Evolutionary conservation across 2,113 vertebrate species (phyloP).

Genomic region (Paramisgurnus dabryanus): DNA sequence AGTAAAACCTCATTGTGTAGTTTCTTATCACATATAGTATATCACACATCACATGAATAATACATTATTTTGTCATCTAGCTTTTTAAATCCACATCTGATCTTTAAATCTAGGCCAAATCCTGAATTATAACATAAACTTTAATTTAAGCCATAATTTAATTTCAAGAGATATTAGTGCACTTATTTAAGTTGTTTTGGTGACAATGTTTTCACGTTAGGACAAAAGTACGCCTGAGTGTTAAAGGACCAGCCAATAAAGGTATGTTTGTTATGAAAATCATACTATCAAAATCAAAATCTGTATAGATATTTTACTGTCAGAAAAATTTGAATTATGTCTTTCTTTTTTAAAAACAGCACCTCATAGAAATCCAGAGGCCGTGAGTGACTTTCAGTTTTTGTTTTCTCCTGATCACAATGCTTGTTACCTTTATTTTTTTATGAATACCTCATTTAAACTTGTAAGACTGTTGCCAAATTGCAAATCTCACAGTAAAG

Average conservation of each 20-base stretch:
- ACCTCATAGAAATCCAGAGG: not conserved
- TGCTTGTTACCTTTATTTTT: not conserved
- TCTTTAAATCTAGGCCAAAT: too few species aligned
- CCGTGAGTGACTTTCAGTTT: not conserved
- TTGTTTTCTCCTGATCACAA: not conserved
- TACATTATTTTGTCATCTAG: too few species aligned
- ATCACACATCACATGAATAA: too few species aligned
- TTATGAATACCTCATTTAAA: not conserved
- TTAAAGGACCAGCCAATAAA: not conserved
- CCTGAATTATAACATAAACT: too few species aligned
- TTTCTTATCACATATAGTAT: too few species aligned
- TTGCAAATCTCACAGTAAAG: not conserved
- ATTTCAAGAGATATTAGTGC: too few species aligned
- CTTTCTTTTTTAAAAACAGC: not conserved
- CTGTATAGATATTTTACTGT: too few species aligned
- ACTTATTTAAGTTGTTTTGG: not conserved
- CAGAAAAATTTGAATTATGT: too few species aligned
- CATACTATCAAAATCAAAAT: too few species aligned
- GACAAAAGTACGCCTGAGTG: not conserved
- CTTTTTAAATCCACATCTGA: too few species aligned
- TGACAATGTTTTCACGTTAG: not conserved
- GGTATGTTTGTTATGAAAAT: constrained; percentile 13
- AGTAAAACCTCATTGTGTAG: constrained; percentile 4
- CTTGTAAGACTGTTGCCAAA: too few species aligned
- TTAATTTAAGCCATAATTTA: too few species aligned